Conservation (phyloP, 2,888 invertebrate genomes). For the Macrophya annulata region DNA sequence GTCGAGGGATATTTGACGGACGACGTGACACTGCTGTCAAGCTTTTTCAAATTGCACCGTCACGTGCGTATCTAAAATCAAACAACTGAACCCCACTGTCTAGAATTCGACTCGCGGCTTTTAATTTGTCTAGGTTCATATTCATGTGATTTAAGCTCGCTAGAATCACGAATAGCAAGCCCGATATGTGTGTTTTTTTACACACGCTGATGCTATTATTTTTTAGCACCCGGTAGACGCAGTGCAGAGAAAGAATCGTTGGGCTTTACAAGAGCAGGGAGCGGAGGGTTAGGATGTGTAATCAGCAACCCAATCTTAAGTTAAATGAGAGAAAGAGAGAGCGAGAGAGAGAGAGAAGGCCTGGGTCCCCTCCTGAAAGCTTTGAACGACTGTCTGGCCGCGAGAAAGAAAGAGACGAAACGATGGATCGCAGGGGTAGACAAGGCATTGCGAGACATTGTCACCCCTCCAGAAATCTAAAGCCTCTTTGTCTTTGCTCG, state of each 20-base stretch:
- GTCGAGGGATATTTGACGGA: slow-evolving; percentile 2
- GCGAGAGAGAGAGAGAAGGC: slow-evolving; percentile 26
- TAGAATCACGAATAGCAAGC: not conserved
- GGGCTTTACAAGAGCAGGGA: slow-evolving; percentile 51
- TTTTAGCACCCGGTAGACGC: slow-evolving; percentile 20
- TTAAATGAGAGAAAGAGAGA: slow-evolving; percentile 66
- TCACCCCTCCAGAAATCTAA: slow-evolving; percentile 62
- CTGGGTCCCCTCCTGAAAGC: slow-evolving; percentile 5
- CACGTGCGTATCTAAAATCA: slow-evolving; percentile 36
- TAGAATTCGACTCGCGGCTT: slow-evolving; percentile 14
- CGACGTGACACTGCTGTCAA: not conserved
- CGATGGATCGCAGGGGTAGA: slow-evolving; percentile 47
- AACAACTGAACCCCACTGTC: not conserved
- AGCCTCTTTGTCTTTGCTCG: slow-evolving; percentile 69
- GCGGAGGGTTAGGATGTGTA: slow-evolving; percentile 65
- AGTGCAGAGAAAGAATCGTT: slow-evolving; percentile 33
- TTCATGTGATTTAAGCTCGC: not conserved
- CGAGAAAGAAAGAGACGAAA: slow-evolving; percentile 32
- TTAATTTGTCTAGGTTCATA: slow-evolving; percentile 13
- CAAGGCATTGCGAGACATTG: slow-evolving; percentile 70
- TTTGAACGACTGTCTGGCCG: slow-evolving; percentile 26
- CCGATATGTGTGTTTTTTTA: not conserved
- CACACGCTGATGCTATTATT: not conserved
- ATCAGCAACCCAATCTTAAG: slow-evolving; percentile 73
- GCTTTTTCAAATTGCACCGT: slow-evolving; percentile 28